Conservation (phyloP, 2,888 invertebrate species). For the Exocentrus adspersus region DNA sequence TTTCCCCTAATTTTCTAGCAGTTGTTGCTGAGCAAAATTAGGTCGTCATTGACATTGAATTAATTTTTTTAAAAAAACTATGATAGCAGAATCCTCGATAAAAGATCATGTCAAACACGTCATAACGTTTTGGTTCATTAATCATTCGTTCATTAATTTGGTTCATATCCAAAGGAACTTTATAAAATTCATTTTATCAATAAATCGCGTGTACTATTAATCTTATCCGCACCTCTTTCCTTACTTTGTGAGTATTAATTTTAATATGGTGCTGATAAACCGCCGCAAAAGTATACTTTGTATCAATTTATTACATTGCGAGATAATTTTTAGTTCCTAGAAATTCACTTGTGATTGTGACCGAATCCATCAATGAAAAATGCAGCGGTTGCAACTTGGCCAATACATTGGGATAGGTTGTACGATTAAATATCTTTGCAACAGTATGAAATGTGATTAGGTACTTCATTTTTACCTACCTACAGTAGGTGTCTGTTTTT, state of each 20-base stretch:
- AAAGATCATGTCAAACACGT: not conserved
- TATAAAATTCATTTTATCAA: not conserved
- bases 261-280: constrained; percentile 8
- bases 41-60: not conserved
- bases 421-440: not conserved
- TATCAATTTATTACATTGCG: not conserved
- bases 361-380: constrained; percentile 20
- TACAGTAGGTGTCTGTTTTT: too few relatives aligned
- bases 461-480: not conserved
- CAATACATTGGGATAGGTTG: constrained; percentile 12
- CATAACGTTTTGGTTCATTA: constrained; percentile 1
- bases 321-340: not conserved
- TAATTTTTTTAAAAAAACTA: not conserved
- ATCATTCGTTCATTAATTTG: too few relatives aligned
- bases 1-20: not conserved
- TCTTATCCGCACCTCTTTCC: too few relatives aligned
- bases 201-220: too few relatives aligned
- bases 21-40: constrained; percentile 1
- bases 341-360: not conserved
- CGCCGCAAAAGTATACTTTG: not conserved
- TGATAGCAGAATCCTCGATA: not conserved
- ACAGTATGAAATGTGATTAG: constrained; percentile 11
- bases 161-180: not conserved
- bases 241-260: not conserved
- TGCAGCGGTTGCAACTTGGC: constrained; percentile 17